Percentiles rank a stretch among this genome's conserved stretches.
Conservation (phyloP, 1,140 invertebrate species). For the Drosophila albomicans region DNA sequence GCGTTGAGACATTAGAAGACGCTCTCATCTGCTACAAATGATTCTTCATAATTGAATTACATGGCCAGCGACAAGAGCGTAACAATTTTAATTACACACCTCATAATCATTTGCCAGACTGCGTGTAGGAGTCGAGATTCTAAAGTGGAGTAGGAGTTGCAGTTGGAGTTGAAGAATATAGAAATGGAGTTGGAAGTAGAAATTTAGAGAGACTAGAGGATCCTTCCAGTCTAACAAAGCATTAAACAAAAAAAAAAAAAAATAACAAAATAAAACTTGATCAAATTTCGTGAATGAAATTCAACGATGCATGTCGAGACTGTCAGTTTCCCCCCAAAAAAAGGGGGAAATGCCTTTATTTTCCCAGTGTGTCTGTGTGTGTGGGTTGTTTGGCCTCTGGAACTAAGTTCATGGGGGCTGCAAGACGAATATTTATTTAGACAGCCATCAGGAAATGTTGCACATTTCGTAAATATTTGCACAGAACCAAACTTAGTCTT, state of each 20-base stretch:
- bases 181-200: not conserved
- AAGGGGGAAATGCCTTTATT: not conserved
- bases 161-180: not conserved
- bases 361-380: conserved; percentile 5
- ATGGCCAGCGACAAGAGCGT: conserved; percentile 74
- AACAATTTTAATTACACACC: conserved; percentile 84
- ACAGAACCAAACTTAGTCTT: conserved; percentile 7
- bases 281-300: conserved; percentile 65
- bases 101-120: conserved; percentile 76
- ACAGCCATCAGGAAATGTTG: conserved; percentile 63
- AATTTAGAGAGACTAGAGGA: not conserved
- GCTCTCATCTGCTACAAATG: conserved; percentile 70
- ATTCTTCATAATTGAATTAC: conserved; percentile 83
- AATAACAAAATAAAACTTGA: conserved; percentile 34
- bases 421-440: conserved; percentile 58
- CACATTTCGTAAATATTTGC: conserved; percentile 23
- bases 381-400: conserved; percentile 38
- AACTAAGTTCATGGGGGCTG: conserved; percentile 7
- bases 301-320: conserved; percentile 59
- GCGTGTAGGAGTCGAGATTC: conserved; percentile 15
- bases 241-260: no score
- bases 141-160: conserved; percentile 19
- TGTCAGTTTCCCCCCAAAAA: not conserved
- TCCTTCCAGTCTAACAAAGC: conserved; percentile 1
- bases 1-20: conserved; percentile 56